Base-by-base conservation (phyloP, 1,140 invertebrate genomes). In the Ceratosolen fusciceps region DNA sequence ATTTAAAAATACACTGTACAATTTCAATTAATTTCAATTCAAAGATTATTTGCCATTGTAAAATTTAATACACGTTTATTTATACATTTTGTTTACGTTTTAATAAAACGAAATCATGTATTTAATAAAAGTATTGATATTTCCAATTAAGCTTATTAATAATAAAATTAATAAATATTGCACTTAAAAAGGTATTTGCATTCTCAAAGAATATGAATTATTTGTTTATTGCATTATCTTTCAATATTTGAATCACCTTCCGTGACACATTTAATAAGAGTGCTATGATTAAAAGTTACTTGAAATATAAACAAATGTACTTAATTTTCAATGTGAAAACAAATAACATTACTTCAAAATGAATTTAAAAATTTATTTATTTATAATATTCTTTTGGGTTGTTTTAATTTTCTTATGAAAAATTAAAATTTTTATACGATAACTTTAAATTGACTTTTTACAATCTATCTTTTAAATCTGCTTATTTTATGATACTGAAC, bases 401-500 rank as follows among this genome's bases (percentile, higher is more conserved):
- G 2, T 52, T 58, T 58, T 12, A 58, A 29, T 58, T 9, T 58
- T 58, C 24, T 29, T 3, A 26, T 9, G 9, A 58, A 58, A 60
- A 43, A 26, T 47, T 12, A 12, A 60, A 56, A 56, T 58, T 10
- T 43, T 58, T 29, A 26, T 31, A 74, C 58, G n/a, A 39, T 60
- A 43, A 14, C 14, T 72, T 78, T 77, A n/a, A 26, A 76, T 10
- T 8, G 49, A 76, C n/a, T 77, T 74, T 75, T n/a, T n/a, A n/a
- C n/a, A n/a, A n/a, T n/a, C 39, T 75, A 81, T 54, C 12, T 70
- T 47, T 31, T 60, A 71, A 71, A 62, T 74, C 0, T 47, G 21
- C 39, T 47, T 21, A 56, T 37, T 79, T 94, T 95, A 98, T 84
- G 96, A 97, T 81, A 97, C 96, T 29, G 96, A 97, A 87, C 96